Evolutionary conservation across 2,113 vertebrate species (phyloP).

Genomic region (Phoxinus phoxinus): DNA sequence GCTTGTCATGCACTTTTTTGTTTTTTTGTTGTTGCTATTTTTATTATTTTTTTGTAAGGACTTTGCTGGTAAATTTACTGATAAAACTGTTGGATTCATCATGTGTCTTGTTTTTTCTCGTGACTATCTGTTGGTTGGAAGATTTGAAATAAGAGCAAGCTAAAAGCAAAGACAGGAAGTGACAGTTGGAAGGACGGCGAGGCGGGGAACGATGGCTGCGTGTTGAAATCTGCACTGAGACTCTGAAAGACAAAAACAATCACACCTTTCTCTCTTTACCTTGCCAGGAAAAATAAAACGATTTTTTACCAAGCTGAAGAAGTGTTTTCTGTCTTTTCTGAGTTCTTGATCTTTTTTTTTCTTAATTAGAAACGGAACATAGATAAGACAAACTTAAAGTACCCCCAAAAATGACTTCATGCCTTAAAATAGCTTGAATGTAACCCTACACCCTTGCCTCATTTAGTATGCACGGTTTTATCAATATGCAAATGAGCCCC

Average conservation of each 20-base stretch:
- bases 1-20: conserved; percentile 75
- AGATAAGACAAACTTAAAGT: background rate
- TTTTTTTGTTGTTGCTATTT: conserved; percentile 64
- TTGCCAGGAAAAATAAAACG: conserved; percentile 42
- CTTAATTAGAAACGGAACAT: background rate
- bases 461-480: no score
- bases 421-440: no score
- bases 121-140: conserved; percentile 37
- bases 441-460: no score
- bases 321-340: background rate
- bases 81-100: conserved; percentile 57
- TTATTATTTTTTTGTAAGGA: conserved; percentile 70
- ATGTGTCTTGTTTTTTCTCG: conserved; percentile 51
- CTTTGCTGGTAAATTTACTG: conserved; percentile 54
- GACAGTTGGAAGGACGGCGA: background rate
- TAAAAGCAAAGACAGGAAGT: background rate
- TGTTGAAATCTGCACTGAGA: conserved; percentile 22
- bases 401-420: no score
- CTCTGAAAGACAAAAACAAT: conserved; percentile 45
- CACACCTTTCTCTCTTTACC: conserved; percentile 39
- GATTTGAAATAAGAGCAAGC: conserved; percentile 6
- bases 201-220: background rate
- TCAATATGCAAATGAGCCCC: no score
- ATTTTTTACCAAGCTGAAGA: conserved; percentile 37
- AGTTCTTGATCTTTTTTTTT: background rate